phyloP scores from a whole-genome alignment of 2,113 vertebrate genomes.

The Muntiacus muntjak region DNA sequence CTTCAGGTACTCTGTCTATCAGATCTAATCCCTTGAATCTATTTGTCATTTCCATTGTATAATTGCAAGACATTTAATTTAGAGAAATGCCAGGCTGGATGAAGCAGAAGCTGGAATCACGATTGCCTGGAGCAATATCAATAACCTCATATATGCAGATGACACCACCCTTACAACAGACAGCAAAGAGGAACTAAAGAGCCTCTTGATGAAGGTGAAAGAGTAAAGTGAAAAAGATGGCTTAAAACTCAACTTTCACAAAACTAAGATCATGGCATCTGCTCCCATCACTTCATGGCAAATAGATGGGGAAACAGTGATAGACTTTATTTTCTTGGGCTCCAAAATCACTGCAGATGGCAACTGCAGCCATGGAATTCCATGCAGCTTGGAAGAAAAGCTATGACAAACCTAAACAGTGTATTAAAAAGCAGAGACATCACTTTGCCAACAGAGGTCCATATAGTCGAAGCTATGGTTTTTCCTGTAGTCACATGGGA shows the following conservation, averaged over 20 bases:
- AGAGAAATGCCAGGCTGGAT: background rate
- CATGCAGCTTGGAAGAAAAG: background rate
- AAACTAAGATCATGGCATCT: background rate
- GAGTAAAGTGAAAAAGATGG: background rate
- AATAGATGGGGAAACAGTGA: background rate
- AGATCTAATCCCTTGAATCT: background rate
- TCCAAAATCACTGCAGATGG: background rate
- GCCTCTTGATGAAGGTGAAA: background rate
- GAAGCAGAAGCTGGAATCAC: background rate
- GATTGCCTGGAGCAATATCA: background rate
- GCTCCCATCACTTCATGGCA: background rate
- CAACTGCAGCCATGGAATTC: background rate
- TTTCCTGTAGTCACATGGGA: background rate
- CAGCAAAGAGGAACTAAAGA: background rate
- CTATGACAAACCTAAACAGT: background rate
- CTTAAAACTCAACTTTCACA: background rate
- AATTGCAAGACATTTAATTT: background rate
- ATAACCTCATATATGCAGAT: background rate
- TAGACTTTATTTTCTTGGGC: background rate
- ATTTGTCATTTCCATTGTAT: background rate
- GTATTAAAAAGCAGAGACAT: background rate
- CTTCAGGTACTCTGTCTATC: background rate
- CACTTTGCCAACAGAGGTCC: background rate
- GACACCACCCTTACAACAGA: background rate
- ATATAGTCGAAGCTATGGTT: background rate